Base-by-base conservation (phyloP, 1,140 invertebrate species). In the Habropoda laboriosa region DNA sequence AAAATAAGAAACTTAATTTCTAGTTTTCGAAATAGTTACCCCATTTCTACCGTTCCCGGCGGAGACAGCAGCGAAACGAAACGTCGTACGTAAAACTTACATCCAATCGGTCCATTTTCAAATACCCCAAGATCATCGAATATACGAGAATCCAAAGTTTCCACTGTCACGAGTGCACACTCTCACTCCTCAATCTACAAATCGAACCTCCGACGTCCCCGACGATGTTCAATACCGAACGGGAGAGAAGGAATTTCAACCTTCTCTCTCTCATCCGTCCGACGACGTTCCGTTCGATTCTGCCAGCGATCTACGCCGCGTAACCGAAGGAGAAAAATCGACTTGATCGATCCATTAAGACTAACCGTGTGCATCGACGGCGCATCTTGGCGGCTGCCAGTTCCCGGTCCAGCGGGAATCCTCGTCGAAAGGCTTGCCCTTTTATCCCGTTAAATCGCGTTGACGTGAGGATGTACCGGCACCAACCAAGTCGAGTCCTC, bases 351-450 rank as follows among this genome's bases (percentile, higher is more conserved):
- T 71, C 67, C 24, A 35, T 30, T 42, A 7, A 3, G 42, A 86
- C 86, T 86, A 72, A 92, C 91, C 91, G 82, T 81, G 80, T 89
- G 58, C 88, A 88, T 90, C 89, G 89, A 86, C 86, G 88, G 89
- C 75, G 85, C 91, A 91, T 92, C 79, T 67, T 91, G 89, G 49
- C 67, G 47, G 61, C 27, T 71, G 78, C 45, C 60, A 57, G 55
- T 77, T 55, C 80, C 81, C 72, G 45, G 81, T 81, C 84, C 64
- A 32, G 72, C 80, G 76, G 55, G 68, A 57, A 83, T 86, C 78
- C 67, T 80, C 35, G 42, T 27, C 49, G 27, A 18, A 35, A 58
- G 47, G 10, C 18, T 30, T 40, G 47, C 45, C 67, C 57, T 45
- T 38, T 76, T 74, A 63, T 85, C 63, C 67, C n/a, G 71, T 57